Conservation (phyloP, 2,888 invertebrate genomes). For the Macrophya annulata region DNA sequence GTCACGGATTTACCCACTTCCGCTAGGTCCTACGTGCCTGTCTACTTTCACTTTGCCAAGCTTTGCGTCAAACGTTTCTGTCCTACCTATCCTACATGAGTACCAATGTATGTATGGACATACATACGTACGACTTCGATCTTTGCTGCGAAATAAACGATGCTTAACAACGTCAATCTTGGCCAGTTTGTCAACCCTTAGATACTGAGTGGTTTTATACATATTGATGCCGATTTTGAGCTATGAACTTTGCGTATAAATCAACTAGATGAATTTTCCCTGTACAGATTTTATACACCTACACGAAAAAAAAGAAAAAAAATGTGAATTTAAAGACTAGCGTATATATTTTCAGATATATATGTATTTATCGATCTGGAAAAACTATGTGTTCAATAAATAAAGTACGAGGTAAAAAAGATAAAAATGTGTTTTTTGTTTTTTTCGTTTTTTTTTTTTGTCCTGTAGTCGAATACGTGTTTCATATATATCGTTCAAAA, state of each 20-base stretch:
- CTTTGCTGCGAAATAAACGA: neutral
- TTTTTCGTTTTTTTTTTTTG: neutral
- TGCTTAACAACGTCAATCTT: constrained; percentile 4
- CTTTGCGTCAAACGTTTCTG: constrained; percentile 41
- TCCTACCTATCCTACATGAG: neutral
- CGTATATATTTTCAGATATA: neutral
- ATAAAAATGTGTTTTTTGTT: neutral
- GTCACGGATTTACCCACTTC: constrained; percentile 53
- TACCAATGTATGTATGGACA: too few relatives aligned
- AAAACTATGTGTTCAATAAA: neutral
- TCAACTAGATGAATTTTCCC: neutral
- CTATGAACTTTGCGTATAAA: neutral
- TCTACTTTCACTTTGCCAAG: constrained; percentile 45
- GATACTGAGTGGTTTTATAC: neutral
- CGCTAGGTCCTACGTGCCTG: constrained; percentile 43
- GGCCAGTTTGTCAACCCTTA: neutral
- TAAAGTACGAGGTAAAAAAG: neutral
- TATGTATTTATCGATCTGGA: neutral
- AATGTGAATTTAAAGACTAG: neutral
- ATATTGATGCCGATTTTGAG: neutral
- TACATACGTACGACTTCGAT: constrained; percentile 2
- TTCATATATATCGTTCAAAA: constrained; percentile 12
- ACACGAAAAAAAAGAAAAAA: neutral
- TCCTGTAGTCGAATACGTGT: neutral
- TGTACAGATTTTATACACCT: neutral